Evolutionary conservation across 2,113 vertebrate species (phyloP), one percentile per base, ranked within the genome.

Genomic region (Struthio camelus): DNA sequence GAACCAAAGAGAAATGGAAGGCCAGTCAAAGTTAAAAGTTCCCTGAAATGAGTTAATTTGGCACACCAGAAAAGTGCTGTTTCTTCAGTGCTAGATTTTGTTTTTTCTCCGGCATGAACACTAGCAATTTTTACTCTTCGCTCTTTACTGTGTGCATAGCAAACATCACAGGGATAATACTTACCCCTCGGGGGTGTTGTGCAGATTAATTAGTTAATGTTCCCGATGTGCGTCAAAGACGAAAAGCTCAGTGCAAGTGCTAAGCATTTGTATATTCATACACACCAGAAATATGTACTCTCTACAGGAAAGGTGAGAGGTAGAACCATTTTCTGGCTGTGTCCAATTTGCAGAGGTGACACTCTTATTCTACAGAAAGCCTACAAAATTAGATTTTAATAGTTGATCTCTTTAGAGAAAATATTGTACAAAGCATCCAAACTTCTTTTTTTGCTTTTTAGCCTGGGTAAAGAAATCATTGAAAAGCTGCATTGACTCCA

Each of bases 161-260:
- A 95, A 92, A 84, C 11, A 89, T 86, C 70, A 80, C 42, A 85
- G 73, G 34, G 53, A 79, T 94, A 89, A 88, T 44, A 32, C 61
- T 93, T 92, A 86, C 42, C 42, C 42, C 32, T 86, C 42, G 53
- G 34, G 84, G 53, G 32, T 20, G 27, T 10, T 89, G 61, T 94
- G 90, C 92, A 91, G 80, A 93, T 92, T 93, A 94, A 93, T 95
- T 95, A 95, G 65, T 85, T 75, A 85, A 90, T 89, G 44, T 62
- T 91, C n/a, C 71, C 3, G 2, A 18, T 44, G 40, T 3, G 1
- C 4, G 4, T 87, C 65, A 93, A 81, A 90, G 83, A 79, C 76
- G 32, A 87, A 96, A 96, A 95, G 32, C 88, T 89, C n/a, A 38
- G 58, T 24, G 20, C 36, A 90, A 92, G 53, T 85, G 54, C 48